These are phyloP conservation scores for Amphiprion percula DNA, from an alignment of 2,113 vertebrate genomes.

Conservation along the genomic window DNA sequence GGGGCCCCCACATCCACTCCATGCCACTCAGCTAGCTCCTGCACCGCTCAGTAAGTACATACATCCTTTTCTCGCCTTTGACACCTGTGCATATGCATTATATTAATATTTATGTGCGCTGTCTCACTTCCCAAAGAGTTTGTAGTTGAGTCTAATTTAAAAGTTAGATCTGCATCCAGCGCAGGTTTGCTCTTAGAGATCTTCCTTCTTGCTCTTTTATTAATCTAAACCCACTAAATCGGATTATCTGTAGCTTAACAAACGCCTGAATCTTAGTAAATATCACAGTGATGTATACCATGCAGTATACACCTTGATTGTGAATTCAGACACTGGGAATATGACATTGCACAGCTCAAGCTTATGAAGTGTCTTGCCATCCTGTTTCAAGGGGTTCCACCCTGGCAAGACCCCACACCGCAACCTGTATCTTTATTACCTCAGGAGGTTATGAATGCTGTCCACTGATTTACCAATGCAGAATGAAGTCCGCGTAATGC, in stretches of 20 bases:
- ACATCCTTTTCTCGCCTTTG: background rate
- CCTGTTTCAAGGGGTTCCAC: conserved; percentile 59
- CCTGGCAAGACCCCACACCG: conserved; percentile 70
- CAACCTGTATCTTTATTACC: conserved; percentile 86
- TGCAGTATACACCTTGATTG: conserved; percentile 30
- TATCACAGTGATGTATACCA: conserved; percentile 9
- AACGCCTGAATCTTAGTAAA: conserved; percentile 16
- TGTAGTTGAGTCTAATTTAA: background rate
- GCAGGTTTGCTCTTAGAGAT: background rate
- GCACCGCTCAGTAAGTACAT: conserved; percentile 88
- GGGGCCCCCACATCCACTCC: conserved; percentile 77
- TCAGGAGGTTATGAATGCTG: conserved; percentile 83
- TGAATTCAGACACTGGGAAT: conserved; percentile 44
- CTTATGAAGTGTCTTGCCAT: conserved; percentile 53
- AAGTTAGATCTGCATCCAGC: conserved; percentile 9
- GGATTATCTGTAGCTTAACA: background rate
- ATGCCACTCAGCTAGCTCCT: conserved; percentile 81
- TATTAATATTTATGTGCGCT: conserved; percentile 7
- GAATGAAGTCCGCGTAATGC: conserved; percentile 87
- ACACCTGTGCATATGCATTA: conserved; percentile 3
- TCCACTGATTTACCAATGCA: conserved; percentile 87
- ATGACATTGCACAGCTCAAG: conserved; percentile 48
- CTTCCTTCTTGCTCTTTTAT: conserved; percentile 6
- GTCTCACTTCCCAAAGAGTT: conserved; percentile 19
- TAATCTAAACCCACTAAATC: conserved; percentile 15